Percentiles rank a stretch among this genome's conserved stretches.
These are phyloP conservation scores for Drosophila sechellia DNA, from an alignment of 1,140 invertebrate genomes.

Conservation along the genomic window DNA sequence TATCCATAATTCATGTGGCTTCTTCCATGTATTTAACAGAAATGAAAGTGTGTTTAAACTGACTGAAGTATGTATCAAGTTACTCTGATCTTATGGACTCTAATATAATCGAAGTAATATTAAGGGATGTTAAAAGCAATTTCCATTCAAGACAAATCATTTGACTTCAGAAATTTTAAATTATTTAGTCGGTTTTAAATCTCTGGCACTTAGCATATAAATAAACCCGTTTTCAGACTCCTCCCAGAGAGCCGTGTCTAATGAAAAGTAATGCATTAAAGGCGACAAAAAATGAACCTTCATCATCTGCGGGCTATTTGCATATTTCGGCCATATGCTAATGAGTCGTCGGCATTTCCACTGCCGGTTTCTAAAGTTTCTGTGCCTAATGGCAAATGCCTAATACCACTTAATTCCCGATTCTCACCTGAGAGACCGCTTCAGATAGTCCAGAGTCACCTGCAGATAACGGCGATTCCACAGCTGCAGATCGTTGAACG, in stretches of 20 bases:
- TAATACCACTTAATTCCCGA: slow-evolving; percentile 11
- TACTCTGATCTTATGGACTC: too few relatives aligned
- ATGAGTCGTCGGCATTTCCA: slow-evolving; percentile 54
- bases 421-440: slow-evolving; percentile 87
- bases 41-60: background rate
- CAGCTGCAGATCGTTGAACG: slow-evolving; percentile 86
- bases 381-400: background rate
- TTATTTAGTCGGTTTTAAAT: slow-evolving; percentile 30
- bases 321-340: slow-evolving; percentile 73
- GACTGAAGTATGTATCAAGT: too few relatives aligned
- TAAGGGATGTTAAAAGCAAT: background rate
- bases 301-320: slow-evolving; percentile 70
- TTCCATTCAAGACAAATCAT: background rate
- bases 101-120: background rate
- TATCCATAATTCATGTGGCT: slow-evolving; percentile 57
- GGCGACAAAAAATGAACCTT: slow-evolving; percentile 32
- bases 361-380: slow-evolving; percentile 5
- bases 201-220: slow-evolving; percentile 36
- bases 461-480: slow-evolving; percentile 86
- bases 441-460: slow-evolving; percentile 86
- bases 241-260: slow-evolving; percentile 36
- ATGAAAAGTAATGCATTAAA: slow-evolving; percentile 60
- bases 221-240: slow-evolving; percentile 24
- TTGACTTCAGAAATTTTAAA: slow-evolving; percentile 3
- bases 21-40: slow-evolving; percentile 9